Conservation (phyloP, 2,888 invertebrate species). For the Lepeophtheirus nordmannii region DNA sequence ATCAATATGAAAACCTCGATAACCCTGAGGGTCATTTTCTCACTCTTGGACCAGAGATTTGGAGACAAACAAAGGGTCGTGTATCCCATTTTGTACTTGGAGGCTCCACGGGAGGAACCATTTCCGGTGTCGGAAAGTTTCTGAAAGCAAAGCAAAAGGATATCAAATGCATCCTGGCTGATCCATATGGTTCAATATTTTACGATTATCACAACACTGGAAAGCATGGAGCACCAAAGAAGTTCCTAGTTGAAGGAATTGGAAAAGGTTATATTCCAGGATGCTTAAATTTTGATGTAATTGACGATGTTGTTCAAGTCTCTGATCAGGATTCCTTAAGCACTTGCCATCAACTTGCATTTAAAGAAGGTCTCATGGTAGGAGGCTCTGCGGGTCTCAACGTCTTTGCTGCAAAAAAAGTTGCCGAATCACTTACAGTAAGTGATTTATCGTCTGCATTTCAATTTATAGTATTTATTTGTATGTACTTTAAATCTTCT, state of each 20-base stretch:
- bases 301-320: constrained; percentile 3
- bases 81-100: background rate
- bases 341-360: background rate
- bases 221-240: background rate
- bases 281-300: background rate
- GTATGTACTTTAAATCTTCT: background rate
- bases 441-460: background rate
- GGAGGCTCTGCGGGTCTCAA: constrained; percentile 16
- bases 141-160: background rate
- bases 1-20: background rate
- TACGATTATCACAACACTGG: background rate
- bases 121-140: constrained; percentile 1
- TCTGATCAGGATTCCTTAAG: background rate
- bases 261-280: background rate
- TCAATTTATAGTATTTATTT: background rate
- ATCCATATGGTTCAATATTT: background rate
- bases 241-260: background rate
- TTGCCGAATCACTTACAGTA: background rate
- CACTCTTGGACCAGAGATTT: constrained; percentile 8
- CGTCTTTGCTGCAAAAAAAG: constrained; percentile 19
- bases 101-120: background rate
- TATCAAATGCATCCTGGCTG: background rate
- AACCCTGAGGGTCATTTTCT: constrained; percentile 1
- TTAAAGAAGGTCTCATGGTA: background rate
- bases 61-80: background rate